A percentile compares a stretch with the other conserved stretches of the same genome.
These are phyloP conservation scores for Pseudorasbora parva DNA, from an alignment of 2,113 vertebrate species.

Conservation along the genomic window DNA sequence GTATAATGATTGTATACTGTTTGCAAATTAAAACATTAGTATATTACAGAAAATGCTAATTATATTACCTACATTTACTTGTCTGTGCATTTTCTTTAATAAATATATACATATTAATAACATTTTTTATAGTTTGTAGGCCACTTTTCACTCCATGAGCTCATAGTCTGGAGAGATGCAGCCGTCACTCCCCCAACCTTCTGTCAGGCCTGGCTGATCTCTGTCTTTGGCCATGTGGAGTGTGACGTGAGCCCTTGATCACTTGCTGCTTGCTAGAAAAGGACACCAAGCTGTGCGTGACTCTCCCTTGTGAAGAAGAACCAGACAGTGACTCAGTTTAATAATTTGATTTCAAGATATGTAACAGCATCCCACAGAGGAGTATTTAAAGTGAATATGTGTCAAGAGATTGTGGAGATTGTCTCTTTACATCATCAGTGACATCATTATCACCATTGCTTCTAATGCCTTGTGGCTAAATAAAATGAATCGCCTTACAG, in stretches of 20 bases:
- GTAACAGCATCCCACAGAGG: constrained; percentile 41
- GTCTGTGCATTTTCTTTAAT: too few species aligned
- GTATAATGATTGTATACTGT: background rate
- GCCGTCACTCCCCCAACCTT: constrained; percentile 31
- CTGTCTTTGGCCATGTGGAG: constrained; percentile 46
- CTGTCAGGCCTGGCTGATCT: constrained; percentile 30
- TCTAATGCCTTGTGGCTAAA: background rate
- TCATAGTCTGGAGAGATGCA: constrained; percentile 5
- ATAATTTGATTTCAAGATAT: constrained; percentile 55
- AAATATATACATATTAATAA: too few species aligned
- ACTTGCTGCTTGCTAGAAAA: constrained; percentile 35
- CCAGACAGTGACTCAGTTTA: constrained; percentile 44
- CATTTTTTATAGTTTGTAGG: background rate
- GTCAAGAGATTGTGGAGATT: background rate
- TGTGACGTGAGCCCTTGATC: constrained; percentile 39
- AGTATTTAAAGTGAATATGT: constrained; percentile 40
- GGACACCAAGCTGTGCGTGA: background rate
- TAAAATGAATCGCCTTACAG: background rate
- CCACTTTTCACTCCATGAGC: constrained; percentile 12
- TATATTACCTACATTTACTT: background rate
- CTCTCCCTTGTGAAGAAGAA: constrained; percentile 27
- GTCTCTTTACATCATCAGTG: constrained; percentile 31
- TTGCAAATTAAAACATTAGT: background rate
- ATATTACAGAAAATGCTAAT: background rate
- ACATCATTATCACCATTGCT: background rate